These are phyloP conservation scores for Plotosus lineatus DNA, from an alignment of 2,113 vertebrate species.

Conservation along the genomic window DNA sequence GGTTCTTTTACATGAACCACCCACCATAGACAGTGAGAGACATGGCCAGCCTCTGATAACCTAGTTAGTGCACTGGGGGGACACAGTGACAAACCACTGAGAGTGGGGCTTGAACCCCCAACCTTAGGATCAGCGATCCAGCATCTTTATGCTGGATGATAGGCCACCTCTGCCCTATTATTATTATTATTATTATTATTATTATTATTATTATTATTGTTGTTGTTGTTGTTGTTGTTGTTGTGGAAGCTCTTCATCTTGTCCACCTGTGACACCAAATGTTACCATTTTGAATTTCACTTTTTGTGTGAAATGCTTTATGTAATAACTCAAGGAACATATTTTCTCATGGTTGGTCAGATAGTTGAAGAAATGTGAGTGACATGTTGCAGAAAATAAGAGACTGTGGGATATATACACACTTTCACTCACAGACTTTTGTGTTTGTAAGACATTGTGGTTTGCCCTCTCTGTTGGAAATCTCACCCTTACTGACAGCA, in stretches of 20 bases:
- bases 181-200: too few species aligned
- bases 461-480: not conserved
- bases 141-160: too few species aligned
- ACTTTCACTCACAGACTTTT: not conserved
- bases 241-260: not conserved
- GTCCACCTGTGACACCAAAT: not conserved
- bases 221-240: not conserved
- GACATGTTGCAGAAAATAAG: not conserved
- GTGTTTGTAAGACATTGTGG: not conserved
- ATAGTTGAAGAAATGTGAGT: not conserved
- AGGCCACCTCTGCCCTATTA: too few species aligned
- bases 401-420: not conserved
- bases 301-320: not conserved
- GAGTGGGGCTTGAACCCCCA: too few species aligned
- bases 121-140: too few species aligned
- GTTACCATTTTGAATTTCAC: not conserved
- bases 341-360: not conserved
- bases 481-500: conserved; percentile 9
- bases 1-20: too few species aligned
- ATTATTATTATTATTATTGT: too few species aligned
- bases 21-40: too few species aligned
- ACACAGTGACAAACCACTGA: too few species aligned
- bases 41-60: too few species aligned
- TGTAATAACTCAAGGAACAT: not conserved
- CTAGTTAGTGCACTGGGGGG: too few species aligned